These are phyloP conservation scores for Uropetala carovei DNA, from an alignment of 2,888 invertebrate genomes.

Conservation along the genomic window DNA sequence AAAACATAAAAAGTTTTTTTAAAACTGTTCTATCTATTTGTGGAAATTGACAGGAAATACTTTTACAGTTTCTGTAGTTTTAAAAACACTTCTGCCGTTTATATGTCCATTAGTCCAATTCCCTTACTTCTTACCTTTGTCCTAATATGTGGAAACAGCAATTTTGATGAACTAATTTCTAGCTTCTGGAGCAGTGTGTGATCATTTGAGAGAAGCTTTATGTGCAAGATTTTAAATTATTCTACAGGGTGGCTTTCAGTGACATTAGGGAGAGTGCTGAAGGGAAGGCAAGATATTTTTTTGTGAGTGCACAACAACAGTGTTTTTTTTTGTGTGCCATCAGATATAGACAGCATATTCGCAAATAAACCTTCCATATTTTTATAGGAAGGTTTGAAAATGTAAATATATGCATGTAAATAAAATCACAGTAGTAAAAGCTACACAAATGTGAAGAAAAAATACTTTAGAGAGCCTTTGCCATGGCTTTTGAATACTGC, in stretches of 20 bases:
- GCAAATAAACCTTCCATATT: conserved; percentile 45
- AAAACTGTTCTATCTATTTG: conserved; percentile 53
- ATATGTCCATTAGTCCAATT: conserved; percentile 41
- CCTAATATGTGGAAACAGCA: conserved; percentile 54
- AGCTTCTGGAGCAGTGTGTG: conserved; percentile 61
- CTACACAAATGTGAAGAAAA: conserved; percentile 5
- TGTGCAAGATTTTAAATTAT: conserved; percentile 57
- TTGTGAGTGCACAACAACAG: conserved; percentile 59
- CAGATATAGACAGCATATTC: conserved; percentile 38
- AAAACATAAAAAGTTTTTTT: conserved; percentile 44
- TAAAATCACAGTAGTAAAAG: conserved; percentile 18
- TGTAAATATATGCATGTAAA: conserved; percentile 49
- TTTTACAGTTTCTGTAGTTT: conserved; percentile 49
- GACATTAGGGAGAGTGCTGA: conserved; percentile 56
- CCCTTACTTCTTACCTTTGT: conserved; percentile 49
- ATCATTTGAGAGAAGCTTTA: conserved; percentile 53
- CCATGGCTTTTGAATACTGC: conserved; percentile 37
- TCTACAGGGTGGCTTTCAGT: conserved; percentile 61
- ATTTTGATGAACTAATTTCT: conserved; percentile 61
- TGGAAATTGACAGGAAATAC: conserved; percentile 58
- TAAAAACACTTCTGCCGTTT: conserved; percentile 25
- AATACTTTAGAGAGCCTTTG: conserved; percentile 50
- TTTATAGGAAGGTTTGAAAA: conserved; percentile 50
- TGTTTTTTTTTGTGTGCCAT: conserved; percentile 64
- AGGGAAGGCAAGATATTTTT: conserved; percentile 53